Evolutionary conservation across 2,888 invertebrate genomes (phyloP), one percentile per base, ranked within the genome.

Genomic region (Acanthosepion pharaonis): DNA sequence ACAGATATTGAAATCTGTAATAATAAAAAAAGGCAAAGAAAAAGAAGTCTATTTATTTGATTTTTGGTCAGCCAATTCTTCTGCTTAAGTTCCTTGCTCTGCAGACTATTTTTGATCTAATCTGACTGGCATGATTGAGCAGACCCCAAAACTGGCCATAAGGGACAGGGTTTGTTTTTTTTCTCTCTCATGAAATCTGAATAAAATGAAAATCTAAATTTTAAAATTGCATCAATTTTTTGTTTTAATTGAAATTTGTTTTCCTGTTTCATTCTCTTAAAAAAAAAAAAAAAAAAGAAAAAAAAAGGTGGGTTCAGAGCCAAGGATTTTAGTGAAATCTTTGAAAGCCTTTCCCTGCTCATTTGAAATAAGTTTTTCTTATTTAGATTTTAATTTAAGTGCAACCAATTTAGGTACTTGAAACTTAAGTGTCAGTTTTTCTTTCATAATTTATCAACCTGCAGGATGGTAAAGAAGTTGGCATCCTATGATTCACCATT

Each of bases 21-120:
- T n/a, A 15, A 5, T 25, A 15, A 78, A 78, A 11, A 59, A 59
- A 59, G 5, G 59, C 23, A 59, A 59, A 78, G 78, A 78, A 33
- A 78, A 78, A 78, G 78, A 78, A 78, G 78, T 78, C 78, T 78
- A 78, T 78, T 78, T 78, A 78, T 78, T 78, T 78, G 78, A 78
- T 9, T 8, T 78, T n/a, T 78, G 15, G n/a, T 78, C n/a, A 15
- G 78, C 78, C n/a, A 78, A 28, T n/a, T 78, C 28, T 28, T n/a
- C 78, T 78, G 78, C 78, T 78, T 78, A 28, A 9, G 23, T 59
- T 23, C 59, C 23, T 59, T 59, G 59, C 20, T 59, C 59, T 59
- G 59, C 59, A 23, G 59, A 59, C 59, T 23, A 20, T 59, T 59
- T 59, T 20, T 78, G 28, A 78, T 78, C n/a, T 78, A n/a, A 78